phyloP scores from a whole-genome alignment of 2,888 invertebrate genomes.

The Imbricaverruca yamaguchii region DNA sequence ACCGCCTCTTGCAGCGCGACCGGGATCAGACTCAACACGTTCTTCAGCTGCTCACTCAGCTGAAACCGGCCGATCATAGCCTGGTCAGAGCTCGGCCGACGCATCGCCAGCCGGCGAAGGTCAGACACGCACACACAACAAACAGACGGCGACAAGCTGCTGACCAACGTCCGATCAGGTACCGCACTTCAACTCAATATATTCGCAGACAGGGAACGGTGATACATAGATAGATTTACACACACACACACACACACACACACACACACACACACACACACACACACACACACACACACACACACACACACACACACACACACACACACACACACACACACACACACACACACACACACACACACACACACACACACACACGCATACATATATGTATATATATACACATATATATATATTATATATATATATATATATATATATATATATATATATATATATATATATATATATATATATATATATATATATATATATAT shows the following conservation, averaged over 20 bases:
- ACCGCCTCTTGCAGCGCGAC: conserved; percentile 79
- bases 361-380: background rate
- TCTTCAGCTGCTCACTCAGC: conserved; percentile 74
- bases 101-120: too few relatives aligned
- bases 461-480: too few relatives aligned
- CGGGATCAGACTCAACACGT: conserved; percentile 70
- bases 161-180: background rate
- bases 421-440: too few relatives aligned
- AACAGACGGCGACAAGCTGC: background rate
- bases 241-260: background rate
- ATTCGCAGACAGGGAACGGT: too few relatives aligned
- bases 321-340: background rate
- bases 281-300: background rate
- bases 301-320: background rate
- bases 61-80: conserved; percentile 41
- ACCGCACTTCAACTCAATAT: too few relatives aligned
- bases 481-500: too few relatives aligned
- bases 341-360: background rate
- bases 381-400: conserved; percentile 15
- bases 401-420: conserved; percentile 22
- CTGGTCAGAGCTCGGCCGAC: too few relatives aligned
- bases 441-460: too few relatives aligned
- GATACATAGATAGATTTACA: background rate
- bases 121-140: too few relatives aligned
- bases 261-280: background rate